phyloP scores from a whole-genome alignment of 2,797 vertebrate species.

The Neoniphon sammara region DNA sequence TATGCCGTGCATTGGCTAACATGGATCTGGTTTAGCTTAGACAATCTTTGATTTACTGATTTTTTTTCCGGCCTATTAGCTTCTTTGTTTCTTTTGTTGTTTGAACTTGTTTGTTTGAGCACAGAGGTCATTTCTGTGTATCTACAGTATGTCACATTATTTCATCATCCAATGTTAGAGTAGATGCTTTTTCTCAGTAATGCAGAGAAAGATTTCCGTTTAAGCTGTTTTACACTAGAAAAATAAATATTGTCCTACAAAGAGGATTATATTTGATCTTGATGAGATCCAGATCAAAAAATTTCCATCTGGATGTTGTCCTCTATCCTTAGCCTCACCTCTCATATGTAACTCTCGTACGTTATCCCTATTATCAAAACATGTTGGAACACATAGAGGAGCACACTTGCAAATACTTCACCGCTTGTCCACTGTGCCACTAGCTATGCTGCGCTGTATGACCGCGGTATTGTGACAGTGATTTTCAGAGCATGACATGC shows the following conservation, averaged over 20 bases:
- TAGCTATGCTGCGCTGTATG: slow-evolving; percentile 43
- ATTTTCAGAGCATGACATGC: slow-evolving; percentile 31
- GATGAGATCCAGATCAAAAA: slow-evolving; percentile 5
- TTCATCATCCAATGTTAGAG: slow-evolving; percentile 6
- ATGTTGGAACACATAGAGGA: slow-evolving; percentile 4
- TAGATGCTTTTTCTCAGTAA: neutral
- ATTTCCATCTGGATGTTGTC: neutral
- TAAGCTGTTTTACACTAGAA: slow-evolving; percentile 13
- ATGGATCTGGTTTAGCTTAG: neutral
- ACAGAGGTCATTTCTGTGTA: neutral
- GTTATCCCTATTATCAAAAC: slow-evolving; percentile 24
- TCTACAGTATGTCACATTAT: neutral
- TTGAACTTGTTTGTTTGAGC: neutral
- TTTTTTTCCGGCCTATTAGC: neutral
- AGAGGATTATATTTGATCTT: slow-evolving; percentile 2
- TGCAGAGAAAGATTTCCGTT: neutral
- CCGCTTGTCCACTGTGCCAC: slow-evolving; percentile 10
- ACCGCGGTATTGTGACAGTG: slow-evolving; percentile 33
- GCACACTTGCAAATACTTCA: slow-evolving; percentile 8
- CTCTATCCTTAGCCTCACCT: slow-evolving; percentile 13
- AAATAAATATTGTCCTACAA: slow-evolving; percentile 4
- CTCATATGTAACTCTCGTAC: slow-evolving; percentile 8
- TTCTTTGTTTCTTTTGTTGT: neutral
- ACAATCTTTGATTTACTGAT: neutral
- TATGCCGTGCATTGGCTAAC: no score